Evolutionary conservation across 37 sponge, comb jelly and placozoan genomes (phyloP).

Genomic region (Crambe crambe): DNA sequence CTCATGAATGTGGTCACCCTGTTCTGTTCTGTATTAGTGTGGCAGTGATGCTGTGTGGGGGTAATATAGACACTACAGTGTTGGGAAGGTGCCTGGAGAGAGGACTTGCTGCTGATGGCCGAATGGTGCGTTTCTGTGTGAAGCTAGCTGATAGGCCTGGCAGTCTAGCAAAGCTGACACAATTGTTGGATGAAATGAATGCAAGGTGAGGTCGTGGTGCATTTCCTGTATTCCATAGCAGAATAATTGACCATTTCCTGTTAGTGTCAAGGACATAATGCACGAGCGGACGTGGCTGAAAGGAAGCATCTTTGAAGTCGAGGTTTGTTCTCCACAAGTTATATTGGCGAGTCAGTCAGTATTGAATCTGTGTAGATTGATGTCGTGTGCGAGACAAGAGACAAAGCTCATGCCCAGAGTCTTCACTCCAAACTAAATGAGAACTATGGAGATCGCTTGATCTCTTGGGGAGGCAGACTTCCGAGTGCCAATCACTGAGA

Average conservation of each 20-base stretch:
- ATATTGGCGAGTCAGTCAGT: constrained; percentile 13
- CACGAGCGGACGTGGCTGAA: constrained; percentile 90
- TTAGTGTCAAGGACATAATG: constrained; percentile 85
- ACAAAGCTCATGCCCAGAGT: constrained; percentile 39
- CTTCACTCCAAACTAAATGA: constrained; percentile 43
- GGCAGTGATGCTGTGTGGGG: constrained; percentile 74
- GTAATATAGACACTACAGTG: constrained; percentile 86
- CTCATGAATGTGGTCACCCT: background rate
- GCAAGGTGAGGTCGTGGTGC: constrained; percentile 47
- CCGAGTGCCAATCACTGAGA: background rate
- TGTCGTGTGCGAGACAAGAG: constrained; percentile 60
- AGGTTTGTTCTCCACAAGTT: constrained; percentile 41
- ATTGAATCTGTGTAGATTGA: constrained; percentile 44
- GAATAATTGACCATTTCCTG: background rate
- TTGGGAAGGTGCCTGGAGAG: constrained; percentile 85
- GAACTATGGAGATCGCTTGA: constrained; percentile 29
- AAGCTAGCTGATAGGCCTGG: constrained; percentile 72
- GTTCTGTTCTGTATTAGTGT: constrained; percentile 37
- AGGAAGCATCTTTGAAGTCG: constrained; percentile 74
- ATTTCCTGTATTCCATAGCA: background rate
- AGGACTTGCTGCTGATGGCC: constrained; percentile 84
- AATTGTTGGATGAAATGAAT: constrained; percentile 34
- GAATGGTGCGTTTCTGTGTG: constrained; percentile 71
- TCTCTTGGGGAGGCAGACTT: constrained; percentile 32
- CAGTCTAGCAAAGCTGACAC: constrained; percentile 57